Evolutionary conservation across 1,140 invertebrate genomes (phyloP), one percentile per base, ranked within the genome.

Genomic region (Gryon sp.): DNA sequence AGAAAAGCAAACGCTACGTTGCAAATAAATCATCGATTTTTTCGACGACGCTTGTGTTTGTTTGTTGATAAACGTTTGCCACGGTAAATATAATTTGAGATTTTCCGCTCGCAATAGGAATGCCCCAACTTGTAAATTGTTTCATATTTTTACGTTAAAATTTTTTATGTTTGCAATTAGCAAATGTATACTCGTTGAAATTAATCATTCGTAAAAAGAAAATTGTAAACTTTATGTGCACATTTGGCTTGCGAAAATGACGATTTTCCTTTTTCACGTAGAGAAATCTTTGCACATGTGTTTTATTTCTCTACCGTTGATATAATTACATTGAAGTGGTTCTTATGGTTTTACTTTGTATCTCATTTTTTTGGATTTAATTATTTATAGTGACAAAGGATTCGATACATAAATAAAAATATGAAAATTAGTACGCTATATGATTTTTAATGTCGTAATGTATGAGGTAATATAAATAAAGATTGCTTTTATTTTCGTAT

Each of bases 11-110:
- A 63, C 53, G 12, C 34, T 4, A 53, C n/a, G 63, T 38, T 12
- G 19, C 32, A 26, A 68, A 68, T 76, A 63, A 76, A 63, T 68
- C 57, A 50, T 57, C 46, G 34, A 63, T 69, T 69, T 76, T 76
- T 69, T 30, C 46, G 14, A 14, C 40, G 15, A 20, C 46, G 7
- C 26, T 16, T 9, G 22, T n/a, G n/a, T 22, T 3, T 32, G 45
- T 55, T 75, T 62, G 53, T 20, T 62, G 62, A 62, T 41, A 45
- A 68, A 75, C 55, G 48, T 62, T 68, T 75, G 55, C 53, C n/a
- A n/a, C 11, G 20, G 34, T 12, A 59, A 66, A 74, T 36, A 65
- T 52, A 24, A 52, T 65, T 28, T 40, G 3, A 66, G 43, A 74
- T 74, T 74, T 66, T 63, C 45, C 43, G n/a, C 34, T 59, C 5